Evolutionary conservation across 2,113 vertebrate species (phyloP).

Genomic region (Porphyrio hochstetteri): DNA sequence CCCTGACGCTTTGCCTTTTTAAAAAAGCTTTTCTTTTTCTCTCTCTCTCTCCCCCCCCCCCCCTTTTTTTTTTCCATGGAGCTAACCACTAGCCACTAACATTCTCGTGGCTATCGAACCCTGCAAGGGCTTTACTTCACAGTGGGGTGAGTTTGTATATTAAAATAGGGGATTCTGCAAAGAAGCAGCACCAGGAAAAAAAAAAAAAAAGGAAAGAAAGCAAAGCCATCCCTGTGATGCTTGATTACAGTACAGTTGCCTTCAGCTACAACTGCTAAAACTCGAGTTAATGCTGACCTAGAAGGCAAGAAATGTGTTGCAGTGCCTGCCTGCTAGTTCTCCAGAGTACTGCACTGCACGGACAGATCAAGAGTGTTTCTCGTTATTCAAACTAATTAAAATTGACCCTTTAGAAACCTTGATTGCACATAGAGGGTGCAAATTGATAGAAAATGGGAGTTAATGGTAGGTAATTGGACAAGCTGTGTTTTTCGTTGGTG

Average conservation of each 20-base stretch:
- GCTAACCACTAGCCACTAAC: slow-evolving; percentile 74
- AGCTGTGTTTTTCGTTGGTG: background rate
- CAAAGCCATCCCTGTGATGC: slow-evolving; percentile 38
- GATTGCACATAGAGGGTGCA: slow-evolving; percentile 65
- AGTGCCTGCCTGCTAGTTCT: slow-evolving; percentile 11
- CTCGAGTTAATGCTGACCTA: slow-evolving; percentile 52
- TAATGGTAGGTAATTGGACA: slow-evolving; percentile 72
- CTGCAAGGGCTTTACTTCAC: slow-evolving; percentile 76
- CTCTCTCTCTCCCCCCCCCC: accelerated
- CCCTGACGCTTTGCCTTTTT: slow-evolving; percentile 69
- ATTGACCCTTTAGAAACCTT: slow-evolving; percentile 59
- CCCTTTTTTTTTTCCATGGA: slow-evolving; percentile 53
- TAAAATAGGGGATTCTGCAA: slow-evolving; percentile 64
- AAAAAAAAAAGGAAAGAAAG: background rate
- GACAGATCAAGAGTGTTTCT: slow-evolving; percentile 39
- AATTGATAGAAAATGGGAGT: slow-evolving; percentile 44
- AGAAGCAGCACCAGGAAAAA: background rate
- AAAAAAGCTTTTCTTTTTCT: slow-evolving; percentile 31
- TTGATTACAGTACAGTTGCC: slow-evolving; percentile 57
- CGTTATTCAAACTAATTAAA: slow-evolving; percentile 53
- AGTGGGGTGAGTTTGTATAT: slow-evolving; percentile 83
- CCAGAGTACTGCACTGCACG: background rate
- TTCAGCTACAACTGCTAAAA: slow-evolving; percentile 49
- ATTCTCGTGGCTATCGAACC: slow-evolving; percentile 69
- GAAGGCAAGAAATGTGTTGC: slow-evolving; percentile 43